Percentiles rank a stretch among this genome's conserved stretches.
Conservation (phyloP, 2,113 vertebrate genomes). For the Xenotilapia longispinis region DNA sequence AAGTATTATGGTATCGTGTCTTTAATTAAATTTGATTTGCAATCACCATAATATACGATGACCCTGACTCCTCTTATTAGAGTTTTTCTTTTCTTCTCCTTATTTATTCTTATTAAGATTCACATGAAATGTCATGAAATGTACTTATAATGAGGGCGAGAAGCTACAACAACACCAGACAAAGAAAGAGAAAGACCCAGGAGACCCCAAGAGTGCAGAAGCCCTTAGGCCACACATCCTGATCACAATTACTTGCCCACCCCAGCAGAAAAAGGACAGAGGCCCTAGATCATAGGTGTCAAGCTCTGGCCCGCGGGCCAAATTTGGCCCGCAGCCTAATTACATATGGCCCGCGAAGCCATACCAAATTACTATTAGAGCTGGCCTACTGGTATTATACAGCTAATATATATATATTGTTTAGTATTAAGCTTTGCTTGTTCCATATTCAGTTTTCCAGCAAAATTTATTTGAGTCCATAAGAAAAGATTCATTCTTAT, state of each 20-base stretch:
- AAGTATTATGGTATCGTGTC: accelerated
- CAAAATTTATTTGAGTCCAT: too few relatives aligned
- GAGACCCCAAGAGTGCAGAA: accelerated
- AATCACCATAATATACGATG: accelerated
- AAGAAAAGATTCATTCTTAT: too few relatives aligned
- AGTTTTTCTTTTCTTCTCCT: not conserved
- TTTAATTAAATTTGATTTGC: not conserved
- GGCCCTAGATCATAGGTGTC: accelerated
- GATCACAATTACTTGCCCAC: not conserved
- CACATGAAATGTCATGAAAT: not conserved
- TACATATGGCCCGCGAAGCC: too few relatives aligned
- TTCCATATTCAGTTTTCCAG: too few relatives aligned
- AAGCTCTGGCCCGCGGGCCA: too few relatives aligned
- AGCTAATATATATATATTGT: too few relatives aligned
- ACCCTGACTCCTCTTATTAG: accelerated
- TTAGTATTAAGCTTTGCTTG: too few relatives aligned
- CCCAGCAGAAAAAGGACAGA: not conserved
- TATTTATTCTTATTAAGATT: accelerated
- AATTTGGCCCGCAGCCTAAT: too few relatives aligned
- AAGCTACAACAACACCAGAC: not conserved
- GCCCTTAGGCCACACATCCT: accelerated
- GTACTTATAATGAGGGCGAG: not conserved
- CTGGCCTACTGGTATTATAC: too few relatives aligned
- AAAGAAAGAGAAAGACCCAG: not conserved
- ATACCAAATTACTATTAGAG: too few relatives aligned